Conservation (phyloP, 2,113 vertebrate genomes). For the Isichthys henryi region DNA sequence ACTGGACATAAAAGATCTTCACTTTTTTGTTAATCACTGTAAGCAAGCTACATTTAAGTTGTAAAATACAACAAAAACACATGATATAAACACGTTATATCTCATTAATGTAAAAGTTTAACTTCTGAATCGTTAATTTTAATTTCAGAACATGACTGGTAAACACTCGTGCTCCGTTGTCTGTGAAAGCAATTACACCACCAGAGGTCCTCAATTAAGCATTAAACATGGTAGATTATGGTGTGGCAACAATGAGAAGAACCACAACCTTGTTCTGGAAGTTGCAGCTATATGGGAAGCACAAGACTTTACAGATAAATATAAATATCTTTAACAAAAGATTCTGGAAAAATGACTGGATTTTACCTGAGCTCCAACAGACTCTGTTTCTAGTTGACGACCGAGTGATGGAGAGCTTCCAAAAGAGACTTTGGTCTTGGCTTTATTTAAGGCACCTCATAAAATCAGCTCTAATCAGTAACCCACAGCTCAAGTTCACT, state of each 20-base stretch:
- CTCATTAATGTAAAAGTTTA: not conserved
- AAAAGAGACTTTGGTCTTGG: slow-evolving; percentile 53
- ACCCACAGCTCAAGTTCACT: slow-evolving; percentile 39
- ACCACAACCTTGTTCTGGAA: not conserved
- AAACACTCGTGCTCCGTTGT: not conserved
- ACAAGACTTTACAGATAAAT: not conserved
- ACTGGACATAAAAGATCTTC: not conserved
- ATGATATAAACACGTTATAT: not conserved
- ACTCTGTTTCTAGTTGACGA: slow-evolving; percentile 13
- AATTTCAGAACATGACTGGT: not conserved
- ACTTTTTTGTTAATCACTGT: not conserved
- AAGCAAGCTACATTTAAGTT: not conserved
- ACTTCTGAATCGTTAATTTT: not conserved
- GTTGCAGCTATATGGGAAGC: not conserved
- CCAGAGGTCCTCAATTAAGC: not conserved
- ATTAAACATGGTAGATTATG: not conserved
- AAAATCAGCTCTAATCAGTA: slow-evolving; percentile 55
- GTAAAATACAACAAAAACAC: not conserved
- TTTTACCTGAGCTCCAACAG: slow-evolving; percentile 41
- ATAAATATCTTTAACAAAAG: not conserved
- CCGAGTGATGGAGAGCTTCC: slow-evolving; percentile 15
- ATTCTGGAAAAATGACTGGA: not conserved
- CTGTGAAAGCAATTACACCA: not conserved
- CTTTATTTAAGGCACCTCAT: slow-evolving; percentile 48
- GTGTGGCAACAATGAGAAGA: not conserved